Evolutionary conservation across 2,113 vertebrate species (phyloP).

Genomic region (Anolis carolinensis): DNA sequence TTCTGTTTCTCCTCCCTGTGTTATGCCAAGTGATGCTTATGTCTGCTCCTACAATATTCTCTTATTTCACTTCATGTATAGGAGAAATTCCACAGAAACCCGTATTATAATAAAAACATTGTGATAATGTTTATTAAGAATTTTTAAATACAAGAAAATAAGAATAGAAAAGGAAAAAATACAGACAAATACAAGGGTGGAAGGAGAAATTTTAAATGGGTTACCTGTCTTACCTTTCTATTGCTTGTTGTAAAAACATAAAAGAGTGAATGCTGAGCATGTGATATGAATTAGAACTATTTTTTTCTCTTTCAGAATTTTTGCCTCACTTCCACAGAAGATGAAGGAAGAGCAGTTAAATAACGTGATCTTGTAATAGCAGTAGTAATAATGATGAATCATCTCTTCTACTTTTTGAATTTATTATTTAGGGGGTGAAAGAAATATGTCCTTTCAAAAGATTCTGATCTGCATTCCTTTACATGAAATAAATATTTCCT

Average conservation of each 20-base stretch:
- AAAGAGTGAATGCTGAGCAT: constrained; percentile 37
- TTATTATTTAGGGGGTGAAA: constrained; percentile 64
- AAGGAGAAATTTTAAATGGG: no score
- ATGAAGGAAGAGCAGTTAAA: not conserved
- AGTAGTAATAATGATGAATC: constrained; percentile 48
- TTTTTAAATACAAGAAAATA: no score
- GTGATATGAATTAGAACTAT: constrained; percentile 22
- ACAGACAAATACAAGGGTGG: no score
- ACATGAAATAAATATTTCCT: constrained; percentile 24
- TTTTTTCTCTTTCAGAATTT: constrained; percentile 53
- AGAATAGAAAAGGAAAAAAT: no score
- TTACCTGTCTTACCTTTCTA: constrained; percentile 5
- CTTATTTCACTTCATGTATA: not conserved
- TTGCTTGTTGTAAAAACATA: constrained; percentile 32
- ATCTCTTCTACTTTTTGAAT: constrained; percentile 56
- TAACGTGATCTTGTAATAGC: not conserved
- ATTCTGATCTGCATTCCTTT: constrained; percentile 43
- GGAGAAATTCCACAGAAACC: not conserved
- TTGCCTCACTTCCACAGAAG: constrained; percentile 46
- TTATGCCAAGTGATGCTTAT: no score
- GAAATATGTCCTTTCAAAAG: constrained; percentile 60
- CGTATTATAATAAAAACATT: not conserved
- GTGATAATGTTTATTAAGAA: no score
- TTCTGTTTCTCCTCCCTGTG: no score
- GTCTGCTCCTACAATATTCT: not conserved